Conservation (phyloP, 2,797 vertebrate species). For the Esox masquinongy region DNA sequence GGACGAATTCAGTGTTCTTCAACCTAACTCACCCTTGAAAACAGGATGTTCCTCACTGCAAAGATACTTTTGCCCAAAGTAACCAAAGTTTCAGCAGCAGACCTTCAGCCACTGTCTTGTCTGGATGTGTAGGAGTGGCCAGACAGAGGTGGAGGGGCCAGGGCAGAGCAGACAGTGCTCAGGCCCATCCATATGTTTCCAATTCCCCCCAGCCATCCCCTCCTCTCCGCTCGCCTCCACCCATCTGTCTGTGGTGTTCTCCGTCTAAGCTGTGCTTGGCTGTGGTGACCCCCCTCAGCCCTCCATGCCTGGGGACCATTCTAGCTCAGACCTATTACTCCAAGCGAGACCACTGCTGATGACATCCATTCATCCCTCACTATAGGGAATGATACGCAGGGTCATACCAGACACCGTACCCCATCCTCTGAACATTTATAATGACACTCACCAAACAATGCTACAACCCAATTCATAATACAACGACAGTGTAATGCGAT, state of each 20-base stretch:
- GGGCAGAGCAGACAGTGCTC: not conserved
- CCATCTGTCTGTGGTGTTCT: not conserved
- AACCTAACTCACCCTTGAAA: too few species aligned
- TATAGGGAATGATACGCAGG: not conserved
- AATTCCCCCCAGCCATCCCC: not conserved
- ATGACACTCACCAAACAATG: not conserved
- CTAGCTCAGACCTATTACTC: not conserved
- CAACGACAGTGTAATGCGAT: not conserved
- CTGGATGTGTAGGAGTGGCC: not conserved
- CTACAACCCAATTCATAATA: not conserved
- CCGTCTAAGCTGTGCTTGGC: not conserved
- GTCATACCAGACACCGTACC: not conserved
- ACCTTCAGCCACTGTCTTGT: not conserved
- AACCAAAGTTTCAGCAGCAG: not conserved
- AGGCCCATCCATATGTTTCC: not conserved
- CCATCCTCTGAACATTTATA: constrained; percentile 1
- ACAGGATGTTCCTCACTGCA: not conserved
- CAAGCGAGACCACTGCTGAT: not conserved
- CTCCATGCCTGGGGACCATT: not conserved
- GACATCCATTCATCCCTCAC: not conserved
- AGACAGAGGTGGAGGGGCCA: not conserved
- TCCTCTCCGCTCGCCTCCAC: not conserved
- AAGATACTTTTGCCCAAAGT: not conserved
- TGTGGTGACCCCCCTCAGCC: not conserved
- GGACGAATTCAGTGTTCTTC: too few species aligned